Evolutionary conservation across 2,113 vertebrate genomes (phyloP).

Genomic region (Syngnathus scovelli): DNA sequence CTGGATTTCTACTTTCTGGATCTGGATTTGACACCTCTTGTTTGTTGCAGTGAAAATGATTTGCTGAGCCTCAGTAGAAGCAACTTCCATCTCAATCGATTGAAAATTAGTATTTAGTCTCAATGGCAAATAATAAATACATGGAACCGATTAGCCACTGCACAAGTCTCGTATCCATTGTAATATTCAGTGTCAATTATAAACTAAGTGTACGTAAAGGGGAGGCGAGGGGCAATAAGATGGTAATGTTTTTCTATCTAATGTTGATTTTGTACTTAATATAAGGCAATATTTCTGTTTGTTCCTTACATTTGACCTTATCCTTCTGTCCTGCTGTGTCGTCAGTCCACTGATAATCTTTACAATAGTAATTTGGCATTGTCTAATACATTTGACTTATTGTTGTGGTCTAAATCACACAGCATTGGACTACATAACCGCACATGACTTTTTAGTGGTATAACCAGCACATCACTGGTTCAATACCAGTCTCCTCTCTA

Average conservation of each 20-base stretch:
- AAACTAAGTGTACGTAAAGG: background rate
- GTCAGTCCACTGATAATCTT: background rate
- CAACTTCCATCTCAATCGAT: background rate
- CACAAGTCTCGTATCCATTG: background rate
- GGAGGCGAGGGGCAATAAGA: background rate
- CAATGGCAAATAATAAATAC: background rate
- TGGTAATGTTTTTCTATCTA: background rate
- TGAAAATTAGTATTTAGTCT: background rate
- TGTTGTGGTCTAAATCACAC: background rate
- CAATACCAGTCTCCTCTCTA: background rate
- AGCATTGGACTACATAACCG: background rate
- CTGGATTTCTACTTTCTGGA: too few species aligned
- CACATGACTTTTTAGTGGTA: background rate
- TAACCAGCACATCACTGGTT: background rate
- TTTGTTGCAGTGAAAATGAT: slow-evolving; percentile 6
- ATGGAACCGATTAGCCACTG: background rate
- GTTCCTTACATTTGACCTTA: background rate
- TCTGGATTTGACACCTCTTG: too few species aligned
- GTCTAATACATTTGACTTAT: background rate
- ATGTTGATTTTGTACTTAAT: background rate
- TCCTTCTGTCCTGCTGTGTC: background rate
- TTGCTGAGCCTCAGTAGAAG: background rate
- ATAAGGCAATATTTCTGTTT: background rate
- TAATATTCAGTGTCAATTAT: background rate
- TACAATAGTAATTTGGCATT: too few species aligned